phyloP scores from a whole-genome alignment of 2,888 invertebrate genomes.

The Thumatha senex region DNA sequence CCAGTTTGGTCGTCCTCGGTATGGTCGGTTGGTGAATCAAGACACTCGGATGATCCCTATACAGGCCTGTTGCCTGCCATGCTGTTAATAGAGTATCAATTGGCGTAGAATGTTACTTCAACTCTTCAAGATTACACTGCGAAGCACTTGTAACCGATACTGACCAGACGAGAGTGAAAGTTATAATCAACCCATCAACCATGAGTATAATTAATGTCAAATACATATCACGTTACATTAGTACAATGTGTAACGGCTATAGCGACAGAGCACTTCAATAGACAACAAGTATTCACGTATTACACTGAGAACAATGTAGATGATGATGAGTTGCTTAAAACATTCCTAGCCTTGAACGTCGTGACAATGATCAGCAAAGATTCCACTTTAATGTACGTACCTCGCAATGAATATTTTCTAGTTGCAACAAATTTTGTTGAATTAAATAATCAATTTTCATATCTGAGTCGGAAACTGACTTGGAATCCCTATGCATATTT shows the following conservation, averaged over 20 bases:
- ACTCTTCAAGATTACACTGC: not conserved
- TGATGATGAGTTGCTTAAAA: constrained; percentile 16
- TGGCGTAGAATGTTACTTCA: not conserved
- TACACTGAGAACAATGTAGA: constrained; percentile 13
- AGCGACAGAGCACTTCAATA: constrained; percentile 16
- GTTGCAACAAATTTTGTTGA: constrained; percentile 20
- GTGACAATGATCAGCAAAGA: constrained; percentile 10
- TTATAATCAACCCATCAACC: not conserved
- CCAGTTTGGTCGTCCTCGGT: too few relatives aligned
- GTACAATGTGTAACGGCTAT: constrained; percentile 24
- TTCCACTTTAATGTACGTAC: constrained; percentile 1
- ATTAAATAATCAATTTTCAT: constrained; percentile 27
- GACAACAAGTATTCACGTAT: constrained; percentile 18
- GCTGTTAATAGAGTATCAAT: too few relatives aligned
- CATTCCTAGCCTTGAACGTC: constrained; percentile 9
- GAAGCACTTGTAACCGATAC: too few relatives aligned
- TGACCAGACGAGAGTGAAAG: not conserved
- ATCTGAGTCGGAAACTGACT: constrained; percentile 31
- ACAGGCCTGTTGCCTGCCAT: too few relatives aligned
- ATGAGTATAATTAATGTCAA: constrained; percentile 2
- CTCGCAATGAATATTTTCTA: constrained; percentile 43
- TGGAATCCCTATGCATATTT: constrained; percentile 54
- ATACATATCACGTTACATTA: constrained; percentile 5
- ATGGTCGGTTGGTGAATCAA: too few relatives aligned
- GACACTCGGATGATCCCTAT: too few relatives aligned